Conservation (phyloP, 2,797 vertebrate species). For the Gastrophryne carolinensis region DNA sequence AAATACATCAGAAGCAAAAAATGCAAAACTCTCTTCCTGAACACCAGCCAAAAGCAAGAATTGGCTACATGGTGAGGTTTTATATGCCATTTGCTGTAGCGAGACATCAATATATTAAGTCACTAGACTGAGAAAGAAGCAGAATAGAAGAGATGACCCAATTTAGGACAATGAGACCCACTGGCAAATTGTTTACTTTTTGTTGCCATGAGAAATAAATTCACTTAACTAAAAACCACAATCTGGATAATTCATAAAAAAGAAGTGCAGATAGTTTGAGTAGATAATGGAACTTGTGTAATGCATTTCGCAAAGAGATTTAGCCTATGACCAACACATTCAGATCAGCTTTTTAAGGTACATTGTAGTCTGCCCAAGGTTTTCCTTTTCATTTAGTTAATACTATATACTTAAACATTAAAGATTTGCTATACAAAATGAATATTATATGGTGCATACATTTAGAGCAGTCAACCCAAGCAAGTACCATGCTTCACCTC, state of each 20-base stretch:
- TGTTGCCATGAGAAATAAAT: slow-evolving; percentile 7
- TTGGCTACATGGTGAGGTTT: slow-evolving; percentile 29
- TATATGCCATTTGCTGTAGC: slow-evolving; percentile 42
- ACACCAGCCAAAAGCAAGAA: slow-evolving; percentile 39
- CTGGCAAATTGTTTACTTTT: slow-evolving; percentile 18
- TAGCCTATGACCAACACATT: not conserved
- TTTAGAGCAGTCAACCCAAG: no score
- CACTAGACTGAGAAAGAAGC: slow-evolving; percentile 2
- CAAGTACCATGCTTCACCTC: no score
- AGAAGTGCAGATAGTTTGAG: not conserved
- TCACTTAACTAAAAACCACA: not conserved
- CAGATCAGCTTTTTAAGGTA: not conserved
- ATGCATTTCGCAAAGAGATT: not conserved
- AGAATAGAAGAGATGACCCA: slow-evolving; percentile 31
- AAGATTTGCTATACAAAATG: no score
- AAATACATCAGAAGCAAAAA: slow-evolving; percentile 36
- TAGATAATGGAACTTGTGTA: not conserved
- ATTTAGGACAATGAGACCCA: slow-evolving; percentile 37
- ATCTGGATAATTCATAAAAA: not conserved
- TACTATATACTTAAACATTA: no score
- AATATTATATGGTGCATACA: no score
- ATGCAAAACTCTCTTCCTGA: slow-evolving; percentile 34
- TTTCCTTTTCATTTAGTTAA: no score
- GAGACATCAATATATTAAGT: slow-evolving; percentile 40
- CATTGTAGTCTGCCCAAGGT: not conserved